Conservation (phyloP, 2,113 vertebrate genomes). For the Sminthopsis crassicaudata region DNA sequence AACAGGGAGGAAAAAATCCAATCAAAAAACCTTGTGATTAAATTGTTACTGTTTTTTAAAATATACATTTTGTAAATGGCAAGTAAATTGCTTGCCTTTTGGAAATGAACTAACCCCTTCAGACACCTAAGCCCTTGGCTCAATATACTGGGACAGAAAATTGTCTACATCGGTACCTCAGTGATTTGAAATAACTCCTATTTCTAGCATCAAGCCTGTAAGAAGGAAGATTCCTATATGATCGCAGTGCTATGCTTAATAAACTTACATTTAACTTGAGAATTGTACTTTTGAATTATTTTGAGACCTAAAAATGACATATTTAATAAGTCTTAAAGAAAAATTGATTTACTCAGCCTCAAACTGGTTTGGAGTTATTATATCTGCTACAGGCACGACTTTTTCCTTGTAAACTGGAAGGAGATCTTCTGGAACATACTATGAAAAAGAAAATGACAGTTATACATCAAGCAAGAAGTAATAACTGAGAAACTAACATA, state of each 20-base stretch:
- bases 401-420: conserved; percentile 96
- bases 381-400: conserved; percentile 96
- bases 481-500: not conserved
- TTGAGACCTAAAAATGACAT: too few species aligned
- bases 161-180: not conserved
- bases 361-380: conserved; percentile 99
- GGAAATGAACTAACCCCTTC: not conserved
- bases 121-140: not conserved
- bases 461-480: not conserved
- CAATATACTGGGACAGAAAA: not conserved
- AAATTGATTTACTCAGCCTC: conserved; percentile 93
- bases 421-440: conserved; percentile 97
- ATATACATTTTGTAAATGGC: not conserved
- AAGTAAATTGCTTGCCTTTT: accelerated
- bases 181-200: not conserved
- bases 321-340: too few species aligned
- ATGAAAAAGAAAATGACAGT: not conserved
- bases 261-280: not conserved
- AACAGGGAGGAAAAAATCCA: not conserved
- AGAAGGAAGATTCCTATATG: accelerated
- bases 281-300: too few species aligned
- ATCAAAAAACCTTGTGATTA: too few species aligned
- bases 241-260: not conserved
- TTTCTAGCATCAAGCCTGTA: accelerated
- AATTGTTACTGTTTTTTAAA: too few species aligned